Base-by-base conservation (phyloP, 1,140 invertebrate species). In the Nasonia vitripennis region DNA sequence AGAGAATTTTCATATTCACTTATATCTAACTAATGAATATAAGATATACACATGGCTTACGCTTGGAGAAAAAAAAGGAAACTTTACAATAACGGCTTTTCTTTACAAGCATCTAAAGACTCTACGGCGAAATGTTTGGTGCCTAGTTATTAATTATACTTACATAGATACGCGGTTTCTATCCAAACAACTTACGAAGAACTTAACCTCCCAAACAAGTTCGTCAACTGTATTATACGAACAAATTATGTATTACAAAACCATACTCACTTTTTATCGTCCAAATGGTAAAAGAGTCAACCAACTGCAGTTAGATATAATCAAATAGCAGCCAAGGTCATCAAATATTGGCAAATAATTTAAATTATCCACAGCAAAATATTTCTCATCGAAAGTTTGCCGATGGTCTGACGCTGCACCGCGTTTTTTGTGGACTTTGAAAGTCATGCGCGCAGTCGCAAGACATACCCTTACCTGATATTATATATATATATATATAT, bases 181-280 rank as follows among this genome's bases (percentile, higher is more conserved):
- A 68, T 79, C 51, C 55, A 79, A 79, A 79, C 78, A 79, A 78
- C 37, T 27, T 55, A 27, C 9, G 23, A 55, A 78, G 27, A 79
- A 37, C 62, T 68, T 79, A 79, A 79, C 78, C 78, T 79, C 20
- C 2, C 37, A 20, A 45, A 20, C 12, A 48, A n/a, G 3, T 3
- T 5, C 55, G 6, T 17, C 55, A 17, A 62, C 17, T 17, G 45
- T 48, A 51, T 51, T 62, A n/a, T n/a, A n/a, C 17, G 17, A 62
- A n/a, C 17, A 62, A 62, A n/a, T n/a, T n/a, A 62, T 1, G 14
- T 11, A 20, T n/a, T 62, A 62, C 17, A 20, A 62, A 6, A 20
- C 55, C 5, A 62, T 34, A 75, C 27, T 17, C 17, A 81, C 80
- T 51, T 73, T 81, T 81, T 73, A 11, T 45, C 20, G 2, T 41